A percentile compares a stretch with the other conserved stretches of the same genome.
Conservation (phyloP, 1,140 invertebrate species). For the Whitmania pigra region DNA sequence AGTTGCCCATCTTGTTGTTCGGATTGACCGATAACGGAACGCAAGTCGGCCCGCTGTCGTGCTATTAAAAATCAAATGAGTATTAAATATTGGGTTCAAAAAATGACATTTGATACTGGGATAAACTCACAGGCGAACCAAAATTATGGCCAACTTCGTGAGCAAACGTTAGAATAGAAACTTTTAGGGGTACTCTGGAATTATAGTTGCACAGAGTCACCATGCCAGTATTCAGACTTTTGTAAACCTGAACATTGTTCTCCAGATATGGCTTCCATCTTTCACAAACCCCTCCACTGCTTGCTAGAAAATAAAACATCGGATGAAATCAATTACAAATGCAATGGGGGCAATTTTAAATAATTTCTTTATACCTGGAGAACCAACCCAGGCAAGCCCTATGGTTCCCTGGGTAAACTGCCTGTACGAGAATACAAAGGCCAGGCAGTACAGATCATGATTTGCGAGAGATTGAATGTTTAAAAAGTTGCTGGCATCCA, state of each 20-base stretch:
- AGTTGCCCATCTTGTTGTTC: conserved; percentile 80
- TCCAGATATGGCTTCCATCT: conserved; percentile 52
- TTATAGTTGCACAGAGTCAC: conserved; percentile 99
- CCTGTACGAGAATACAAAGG: conserved; percentile 95
- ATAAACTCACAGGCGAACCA: conserved; percentile 53
- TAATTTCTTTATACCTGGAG: conserved; percentile 42
- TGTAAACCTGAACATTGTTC: conserved; percentile 22
- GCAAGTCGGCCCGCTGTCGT: conserved; percentile 78
- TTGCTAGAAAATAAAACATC: conserved; percentile 49
- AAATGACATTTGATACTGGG: neutral
- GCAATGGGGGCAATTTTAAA: no score
- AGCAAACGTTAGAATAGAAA: conserved; percentile 90
- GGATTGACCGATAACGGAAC: conserved; percentile 54
- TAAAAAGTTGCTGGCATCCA: conserved; percentile 97
- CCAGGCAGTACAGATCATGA: conserved; percentile 93
- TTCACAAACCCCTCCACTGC: conserved; percentile 95
- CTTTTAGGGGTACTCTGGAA: conserved; percentile 49
- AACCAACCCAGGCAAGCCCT: conserved; percentile 88
- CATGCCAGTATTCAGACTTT: conserved; percentile 91
- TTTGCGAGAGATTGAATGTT: conserved; percentile 92
- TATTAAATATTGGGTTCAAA: neutral
- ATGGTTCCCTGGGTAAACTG: conserved; percentile 92
- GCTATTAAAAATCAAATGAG: conserved; percentile 47
- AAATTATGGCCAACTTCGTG: conserved; percentile 99
- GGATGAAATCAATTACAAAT: neutral